phyloP scores from a whole-genome alignment of 2,888 invertebrate genomes.

The Cepaea hortensis region DNA sequence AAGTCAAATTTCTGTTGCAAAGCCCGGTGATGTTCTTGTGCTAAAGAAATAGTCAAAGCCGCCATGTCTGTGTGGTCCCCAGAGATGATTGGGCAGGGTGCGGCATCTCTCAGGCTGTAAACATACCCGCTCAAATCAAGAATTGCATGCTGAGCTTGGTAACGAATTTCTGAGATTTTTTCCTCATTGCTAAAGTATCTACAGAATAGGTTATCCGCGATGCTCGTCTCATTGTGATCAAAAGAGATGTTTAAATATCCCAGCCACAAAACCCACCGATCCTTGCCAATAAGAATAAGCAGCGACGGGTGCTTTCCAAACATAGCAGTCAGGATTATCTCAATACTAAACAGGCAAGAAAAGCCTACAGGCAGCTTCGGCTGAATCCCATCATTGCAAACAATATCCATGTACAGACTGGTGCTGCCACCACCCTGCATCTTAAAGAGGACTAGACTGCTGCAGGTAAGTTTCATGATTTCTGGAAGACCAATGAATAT shows the following conservation, averaged over 20 bases:
- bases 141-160: slow-evolving; percentile 33
- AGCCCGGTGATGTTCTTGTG: slow-evolving; percentile 41
- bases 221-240: slow-evolving; percentile 39
- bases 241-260: slow-evolving; percentile 43
- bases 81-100: slow-evolving; percentile 43
- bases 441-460: slow-evolving; percentile 27
- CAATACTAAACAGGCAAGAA: slow-evolving; percentile 37
- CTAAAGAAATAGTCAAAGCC: slow-evolving; percentile 32
- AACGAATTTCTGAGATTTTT: slow-evolving; percentile 35
- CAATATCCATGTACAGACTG: slow-evolving; percentile 40
- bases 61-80: slow-evolving; percentile 36
- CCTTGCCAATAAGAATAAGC: slow-evolving; percentile 41
- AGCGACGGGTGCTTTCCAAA: slow-evolving; percentile 41
- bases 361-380: slow-evolving; percentile 36
- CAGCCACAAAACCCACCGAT: slow-evolving; percentile 45
- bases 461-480: slow-evolving; percentile 45
- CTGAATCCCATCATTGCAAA: slow-evolving; percentile 43
- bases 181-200: slow-evolving; percentile 35
- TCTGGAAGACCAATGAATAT: slow-evolving; percentile 41
- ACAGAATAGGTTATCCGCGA: slow-evolving; percentile 37
- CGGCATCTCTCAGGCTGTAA: slow-evolving; percentile 33
- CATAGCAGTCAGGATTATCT: slow-evolving; percentile 33
- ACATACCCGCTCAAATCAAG: slow-evolving; percentile 36
- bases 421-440: slow-evolving; percentile 34
- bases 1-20: slow-evolving; percentile 39